phyloP scores from a whole-genome alignment of 2,113 vertebrate species.

The Pseudopipra pipra region DNA sequence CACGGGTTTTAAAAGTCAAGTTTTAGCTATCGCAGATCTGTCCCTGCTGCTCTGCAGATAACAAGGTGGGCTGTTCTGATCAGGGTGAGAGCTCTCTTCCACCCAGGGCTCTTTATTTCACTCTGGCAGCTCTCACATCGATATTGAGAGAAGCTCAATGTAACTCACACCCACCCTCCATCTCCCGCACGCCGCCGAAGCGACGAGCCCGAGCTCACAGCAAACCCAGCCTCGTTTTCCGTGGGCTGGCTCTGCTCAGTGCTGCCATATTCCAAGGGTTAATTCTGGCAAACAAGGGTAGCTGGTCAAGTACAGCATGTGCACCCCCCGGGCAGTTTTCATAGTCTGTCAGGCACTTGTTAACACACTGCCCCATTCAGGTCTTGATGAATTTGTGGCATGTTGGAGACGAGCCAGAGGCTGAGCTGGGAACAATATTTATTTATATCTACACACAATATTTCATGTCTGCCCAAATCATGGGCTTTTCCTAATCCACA shows the following conservation, averaged over 20 bases:
- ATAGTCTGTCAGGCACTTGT: slow-evolving; percentile 62
- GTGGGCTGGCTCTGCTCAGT: neutral
- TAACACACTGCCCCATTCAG: slow-evolving; percentile 76
- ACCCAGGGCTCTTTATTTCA: neutral
- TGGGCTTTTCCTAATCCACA: slow-evolving; percentile 51
- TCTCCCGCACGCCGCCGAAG: neutral
- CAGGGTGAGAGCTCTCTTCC: neutral
- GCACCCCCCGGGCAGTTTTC: slow-evolving; percentile 26
- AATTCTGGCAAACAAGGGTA: slow-evolving; percentile 22
- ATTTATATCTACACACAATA: slow-evolving; percentile 77
- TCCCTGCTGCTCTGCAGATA: slow-evolving; percentile 25
- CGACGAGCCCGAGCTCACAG: neutral
- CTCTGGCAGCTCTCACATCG: neutral
- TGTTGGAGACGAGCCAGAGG: slow-evolving; percentile 48
- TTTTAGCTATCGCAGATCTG: slow-evolving; percentile 27
- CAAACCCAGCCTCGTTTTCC: neutral
- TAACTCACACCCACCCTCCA: neutral
- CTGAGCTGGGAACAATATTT: slow-evolving; percentile 75
- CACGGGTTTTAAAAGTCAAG: slow-evolving; percentile 5
- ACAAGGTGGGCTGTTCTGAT: neutral
- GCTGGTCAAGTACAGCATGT: slow-evolving; percentile 6
- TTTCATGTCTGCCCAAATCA: slow-evolving; percentile 68
- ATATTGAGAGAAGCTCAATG: neutral
- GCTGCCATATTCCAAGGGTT: slow-evolving; percentile 38
- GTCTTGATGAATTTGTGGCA: slow-evolving; percentile 40